Conservation (phyloP, 2,888 invertebrate genomes). For the Ophioninae sp. region DNA sequence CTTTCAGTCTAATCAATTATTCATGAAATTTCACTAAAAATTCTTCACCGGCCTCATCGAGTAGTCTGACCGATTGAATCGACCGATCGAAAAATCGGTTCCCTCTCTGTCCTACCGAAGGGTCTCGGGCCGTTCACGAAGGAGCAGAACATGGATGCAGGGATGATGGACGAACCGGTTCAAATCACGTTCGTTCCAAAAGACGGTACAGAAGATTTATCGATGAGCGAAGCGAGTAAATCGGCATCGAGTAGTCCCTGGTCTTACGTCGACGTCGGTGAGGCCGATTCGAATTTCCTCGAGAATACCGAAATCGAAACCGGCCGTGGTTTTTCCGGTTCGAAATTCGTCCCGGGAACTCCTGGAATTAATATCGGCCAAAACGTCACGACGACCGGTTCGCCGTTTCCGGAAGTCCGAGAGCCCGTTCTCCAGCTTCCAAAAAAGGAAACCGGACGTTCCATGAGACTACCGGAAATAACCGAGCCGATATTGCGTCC, state of each 20-base stretch:
- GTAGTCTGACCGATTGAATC: no score
- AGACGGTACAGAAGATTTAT: conserved; percentile 45
- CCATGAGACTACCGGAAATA: conserved; percentile 82
- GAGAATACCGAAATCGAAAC: conserved; percentile 74
- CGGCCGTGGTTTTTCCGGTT: conserved; percentile 76
- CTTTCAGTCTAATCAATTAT: no score
- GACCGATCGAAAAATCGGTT: no score
- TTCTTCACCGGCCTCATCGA: no score
- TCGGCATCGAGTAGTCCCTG: conserved; percentile 70
- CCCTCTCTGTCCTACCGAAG: conserved; percentile 61
- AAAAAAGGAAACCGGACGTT: conserved; percentile 77
- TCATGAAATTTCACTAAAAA: no score
- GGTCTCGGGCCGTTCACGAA: conserved; percentile 77
- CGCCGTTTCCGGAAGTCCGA: conserved; percentile 84
- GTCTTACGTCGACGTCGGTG: conserved; percentile 74
- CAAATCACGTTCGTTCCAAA: conserved; percentile 48
- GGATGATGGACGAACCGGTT: conserved; percentile 43
- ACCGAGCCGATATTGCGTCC: conserved; percentile 86
- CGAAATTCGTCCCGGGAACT: conserved; percentile 64
- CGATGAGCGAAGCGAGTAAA: conserved; percentile 44
- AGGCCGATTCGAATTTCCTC: conserved; percentile 77
- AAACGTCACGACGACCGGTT: not conserved
- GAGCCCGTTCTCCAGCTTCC: conserved; percentile 86
- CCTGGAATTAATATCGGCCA: conserved; percentile 23
- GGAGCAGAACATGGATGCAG: conserved; percentile 68